Evolutionary conservation across 2,797 vertebrate species (phyloP).

Genomic region (Catostomus latipinnis): DNA sequence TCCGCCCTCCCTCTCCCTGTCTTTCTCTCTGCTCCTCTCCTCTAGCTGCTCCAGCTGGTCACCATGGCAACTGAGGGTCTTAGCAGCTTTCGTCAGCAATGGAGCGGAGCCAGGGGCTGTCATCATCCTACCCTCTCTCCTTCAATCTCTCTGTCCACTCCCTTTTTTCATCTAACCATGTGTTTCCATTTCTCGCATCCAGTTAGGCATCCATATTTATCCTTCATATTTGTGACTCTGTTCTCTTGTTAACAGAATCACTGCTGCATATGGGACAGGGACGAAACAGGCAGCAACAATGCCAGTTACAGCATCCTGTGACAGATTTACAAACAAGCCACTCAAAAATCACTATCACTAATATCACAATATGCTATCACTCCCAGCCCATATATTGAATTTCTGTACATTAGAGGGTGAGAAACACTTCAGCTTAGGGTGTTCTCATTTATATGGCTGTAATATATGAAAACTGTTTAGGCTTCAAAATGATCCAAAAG

Average conservation of each 20-base stretch:
- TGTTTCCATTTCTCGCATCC: constrained; percentile 35
- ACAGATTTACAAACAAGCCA: constrained; percentile 53
- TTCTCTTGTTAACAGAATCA: constrained; percentile 30
- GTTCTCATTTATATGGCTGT: constrained; percentile 35
- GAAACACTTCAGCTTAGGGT: background rate
- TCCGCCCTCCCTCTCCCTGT: constrained; percentile 73
- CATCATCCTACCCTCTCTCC: constrained; percentile 66
- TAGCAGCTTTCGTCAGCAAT: constrained; percentile 89
- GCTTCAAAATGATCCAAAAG: constrained; percentile 31
- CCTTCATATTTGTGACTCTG: background rate
- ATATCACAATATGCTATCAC: background rate
- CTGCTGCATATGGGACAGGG: constrained; percentile 2
- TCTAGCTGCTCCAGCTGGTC: constrained; percentile 78
- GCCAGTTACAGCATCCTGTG: constrained; percentile 33
- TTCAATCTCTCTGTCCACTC: constrained; percentile 44
- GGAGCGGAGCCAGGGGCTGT: constrained; percentile 84
- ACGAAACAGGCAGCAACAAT: constrained; percentile 32
- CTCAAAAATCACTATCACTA: constrained; percentile 47
- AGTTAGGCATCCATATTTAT: constrained; percentile 25
- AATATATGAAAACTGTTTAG: constrained; percentile 39
- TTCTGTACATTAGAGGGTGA: background rate
- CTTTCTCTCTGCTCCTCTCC: constrained; percentile 79
- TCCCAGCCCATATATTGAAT: background rate
- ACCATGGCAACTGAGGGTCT: constrained; percentile 84
- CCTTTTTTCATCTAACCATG: constrained; percentile 31